Percentiles rank a stretch among this genome's conserved stretches.
Evolutionary conservation across 2,888 invertebrate genomes (phyloP).

Genomic region (Ecdyonurus torrentis): DNA sequence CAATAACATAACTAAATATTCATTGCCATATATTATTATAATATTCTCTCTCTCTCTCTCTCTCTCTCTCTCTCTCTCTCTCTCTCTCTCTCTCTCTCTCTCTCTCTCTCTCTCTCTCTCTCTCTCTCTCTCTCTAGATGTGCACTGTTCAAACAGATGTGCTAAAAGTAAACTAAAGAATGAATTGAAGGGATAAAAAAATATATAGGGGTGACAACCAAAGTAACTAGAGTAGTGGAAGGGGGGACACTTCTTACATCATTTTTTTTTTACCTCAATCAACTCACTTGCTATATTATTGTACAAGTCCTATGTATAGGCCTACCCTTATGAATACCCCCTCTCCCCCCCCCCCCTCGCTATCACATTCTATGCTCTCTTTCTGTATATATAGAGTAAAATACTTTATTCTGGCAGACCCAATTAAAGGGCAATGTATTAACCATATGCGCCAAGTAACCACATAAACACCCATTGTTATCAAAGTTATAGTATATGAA

Average conservation of each 20-base stretch:
- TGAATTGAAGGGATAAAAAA: not conserved
- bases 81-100: no score
- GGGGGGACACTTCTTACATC: not conserved
- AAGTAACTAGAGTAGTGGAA: no score
- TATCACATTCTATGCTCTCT: no score
- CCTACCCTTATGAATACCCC: not conserved
- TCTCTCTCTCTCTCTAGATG: not conserved
- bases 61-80: no score
- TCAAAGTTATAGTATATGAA: no score
- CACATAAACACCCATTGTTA: slow-evolving; percentile 9
- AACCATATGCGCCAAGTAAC: slow-evolving; percentile 10
- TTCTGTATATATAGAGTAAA: not conserved
- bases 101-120: no score
- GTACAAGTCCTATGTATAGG: not conserved
- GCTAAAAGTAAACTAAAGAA: not conserved
- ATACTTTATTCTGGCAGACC: not conserved
- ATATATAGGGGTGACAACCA: not conserved
- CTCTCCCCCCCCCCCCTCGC: no score
- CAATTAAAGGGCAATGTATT: slow-evolving; percentile 11
- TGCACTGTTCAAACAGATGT: not conserved
- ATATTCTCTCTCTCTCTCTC: no score
- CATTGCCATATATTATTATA: no score
- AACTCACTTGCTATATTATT: not conserved
- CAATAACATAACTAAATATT: no score
- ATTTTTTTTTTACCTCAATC: not conserved